phyloP scores from a whole-genome alignment of 2,113 vertebrate genomes.

The Varanus salvator region DNA sequence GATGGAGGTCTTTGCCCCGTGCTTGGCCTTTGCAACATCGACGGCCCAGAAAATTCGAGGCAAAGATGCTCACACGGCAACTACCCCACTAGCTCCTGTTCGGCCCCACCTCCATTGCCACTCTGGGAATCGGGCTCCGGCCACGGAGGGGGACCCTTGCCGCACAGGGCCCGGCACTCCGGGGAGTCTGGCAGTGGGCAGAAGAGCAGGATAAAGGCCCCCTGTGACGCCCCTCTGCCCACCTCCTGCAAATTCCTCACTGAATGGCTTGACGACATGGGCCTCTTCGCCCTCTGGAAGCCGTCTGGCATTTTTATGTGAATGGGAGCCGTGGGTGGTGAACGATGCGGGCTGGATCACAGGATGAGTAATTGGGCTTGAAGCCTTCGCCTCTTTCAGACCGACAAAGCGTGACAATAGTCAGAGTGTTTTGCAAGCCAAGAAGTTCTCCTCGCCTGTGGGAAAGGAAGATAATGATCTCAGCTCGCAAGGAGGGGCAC shows the following conservation, averaged over 20 bases:
- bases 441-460: slow-evolving; percentile 10
- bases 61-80: no score
- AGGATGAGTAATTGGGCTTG: slow-evolving; percentile 7
- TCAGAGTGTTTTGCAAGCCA: slow-evolving; percentile 21
- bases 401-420: neutral
- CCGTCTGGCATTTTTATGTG: slow-evolving; percentile 3
- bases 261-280: slow-evolving; percentile 2
- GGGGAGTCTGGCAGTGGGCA: no score
- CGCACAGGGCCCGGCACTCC: no score
- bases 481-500: neutral
- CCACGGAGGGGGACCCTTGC: no score
- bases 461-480: slow-evolving; percentile 27
- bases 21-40: no score
- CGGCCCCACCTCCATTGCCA: no score
- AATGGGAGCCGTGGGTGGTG: slow-evolving; percentile 3
- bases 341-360: slow-evolving; percentile 2
- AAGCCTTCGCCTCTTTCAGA: slow-evolving; percentile 9
- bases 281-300: neutral
- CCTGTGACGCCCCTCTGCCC: neutral
- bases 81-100: no score
- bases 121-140: no score
- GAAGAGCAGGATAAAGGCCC: no score
- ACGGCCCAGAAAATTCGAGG: no score
- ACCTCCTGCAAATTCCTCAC: neutral
- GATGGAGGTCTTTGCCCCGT: no score